Evolutionary conservation across 2,113 vertebrate genomes (phyloP), one percentile per base, ranked within the genome.

Genomic region (Setophaga coronata): DNA sequence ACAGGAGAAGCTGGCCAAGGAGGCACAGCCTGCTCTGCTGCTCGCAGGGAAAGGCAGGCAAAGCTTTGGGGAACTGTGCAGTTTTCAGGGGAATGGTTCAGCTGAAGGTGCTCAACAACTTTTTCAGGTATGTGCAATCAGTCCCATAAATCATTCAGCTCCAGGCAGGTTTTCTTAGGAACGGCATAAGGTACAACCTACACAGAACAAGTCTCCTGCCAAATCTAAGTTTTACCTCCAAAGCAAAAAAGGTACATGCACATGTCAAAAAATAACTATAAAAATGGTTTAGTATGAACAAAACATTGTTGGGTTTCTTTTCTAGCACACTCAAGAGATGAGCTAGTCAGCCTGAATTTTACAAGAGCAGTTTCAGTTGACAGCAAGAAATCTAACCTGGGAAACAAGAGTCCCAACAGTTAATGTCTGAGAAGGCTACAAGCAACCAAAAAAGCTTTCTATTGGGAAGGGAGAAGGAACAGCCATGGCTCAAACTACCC

Each of bases 1-100:
- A 10, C 6, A 2, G 7, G 34, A 7, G 7, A 38, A 64, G 83
- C 11, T 13, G 47, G 19, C 19, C 7, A 3, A 65, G 47, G 43
- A 40, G 15, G 26, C 33, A 54, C 38, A 67, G 62, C 48, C 57
- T 0, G 0, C 48, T 50, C 2, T 0, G 40, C 83, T 50, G 38
- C 71, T 67, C 1, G 0, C 4, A 67, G 50, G n/a, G 40, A 91
- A 72, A 43, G 54, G 47, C 38, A 76, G 58, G 28, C 53, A 71
- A 25, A 67, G 71, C 71, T 72, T 2, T 2, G 2, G 57, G 64
- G n/a, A 58, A 24, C 56, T 8, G 4, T 3, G 10, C 11, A 51
- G 36, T 29, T 61, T 71, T 62, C 57, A 51, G 28, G 20, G n/a
- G 48, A 71, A 56, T 0, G 0, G 28, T 69, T 76, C 5, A 6